Conservation (phyloP, 2,888 invertebrate genomes). For the Hylaea fasciaria region DNA sequence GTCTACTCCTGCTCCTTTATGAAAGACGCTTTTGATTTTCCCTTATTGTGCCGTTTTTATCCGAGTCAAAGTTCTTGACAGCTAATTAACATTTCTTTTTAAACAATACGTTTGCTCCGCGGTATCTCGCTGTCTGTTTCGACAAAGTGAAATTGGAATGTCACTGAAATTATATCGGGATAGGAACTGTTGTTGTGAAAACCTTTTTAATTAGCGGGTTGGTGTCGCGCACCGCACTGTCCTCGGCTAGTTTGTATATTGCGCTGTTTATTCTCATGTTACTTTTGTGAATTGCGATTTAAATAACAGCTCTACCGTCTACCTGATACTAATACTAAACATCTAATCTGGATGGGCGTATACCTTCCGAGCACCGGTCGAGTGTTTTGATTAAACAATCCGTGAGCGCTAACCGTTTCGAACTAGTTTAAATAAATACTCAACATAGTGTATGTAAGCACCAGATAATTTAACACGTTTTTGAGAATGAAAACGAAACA, state of each 20-base stretch:
- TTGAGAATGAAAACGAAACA: background rate
- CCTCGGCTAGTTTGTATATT: conserved; percentile 48
- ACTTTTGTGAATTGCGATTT: conserved; percentile 19
- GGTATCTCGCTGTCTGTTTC: conserved; percentile 47
- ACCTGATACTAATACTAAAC: background rate
- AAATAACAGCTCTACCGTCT: background rate
- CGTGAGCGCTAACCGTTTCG: too few relatives aligned
- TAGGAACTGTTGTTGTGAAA: conserved; percentile 36
- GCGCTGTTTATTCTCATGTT: conserved; percentile 38
- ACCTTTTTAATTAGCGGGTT: conserved; percentile 50
- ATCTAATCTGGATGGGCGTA: background rate
- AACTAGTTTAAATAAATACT: too few relatives aligned
- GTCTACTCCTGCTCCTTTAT: conserved; percentile 40
- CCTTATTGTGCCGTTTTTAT: conserved; percentile 42
- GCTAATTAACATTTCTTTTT: conserved; percentile 55
- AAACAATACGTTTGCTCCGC: conserved; percentile 42
- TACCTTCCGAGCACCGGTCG: too few relatives aligned
- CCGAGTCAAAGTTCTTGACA: conserved; percentile 53
- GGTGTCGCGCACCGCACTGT: conserved; percentile 37
- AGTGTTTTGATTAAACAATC: too few relatives aligned
- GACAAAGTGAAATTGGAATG: conserved; percentile 51
- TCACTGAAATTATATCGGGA: conserved; percentile 46
- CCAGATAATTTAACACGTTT: background rate
- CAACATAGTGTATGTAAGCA: too few relatives aligned
- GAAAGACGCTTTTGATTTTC: conserved; percentile 45